Percentiles rank a stretch among this genome's conserved stretches.
Evolutionary conservation across 2,113 vertebrate genomes (phyloP).

Genomic region (Xiphophorus maculatus): DNA sequence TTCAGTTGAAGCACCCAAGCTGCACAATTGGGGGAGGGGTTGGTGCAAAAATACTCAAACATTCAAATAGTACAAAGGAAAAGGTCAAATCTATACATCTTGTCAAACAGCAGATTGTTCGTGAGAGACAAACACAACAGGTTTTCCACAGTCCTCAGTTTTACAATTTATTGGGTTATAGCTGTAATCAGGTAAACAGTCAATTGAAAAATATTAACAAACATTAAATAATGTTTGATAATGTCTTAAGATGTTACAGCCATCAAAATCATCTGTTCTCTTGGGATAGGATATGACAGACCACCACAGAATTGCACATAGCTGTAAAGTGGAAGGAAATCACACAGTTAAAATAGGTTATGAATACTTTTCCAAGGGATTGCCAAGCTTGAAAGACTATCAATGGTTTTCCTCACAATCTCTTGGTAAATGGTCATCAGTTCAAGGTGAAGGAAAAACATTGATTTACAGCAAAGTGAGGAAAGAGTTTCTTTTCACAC

Average conservation of each 20-base stretch:
- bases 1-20: neutral
- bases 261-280: neutral
- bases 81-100: constrained; percentile 5
- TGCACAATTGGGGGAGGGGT: neutral
- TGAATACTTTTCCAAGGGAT: too few species aligned
- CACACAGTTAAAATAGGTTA: too few species aligned
- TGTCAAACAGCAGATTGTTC: neutral
- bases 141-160: neutral
- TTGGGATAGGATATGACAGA: neutral
- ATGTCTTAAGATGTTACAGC: too few species aligned
- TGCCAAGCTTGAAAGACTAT: constrained; percentile 11
- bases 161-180: neutral
- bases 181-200: too few species aligned
- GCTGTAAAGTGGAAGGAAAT: too few species aligned
- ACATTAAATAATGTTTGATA: too few species aligned
- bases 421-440: constrained; percentile 40
- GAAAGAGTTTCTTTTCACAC: constrained; percentile 18
- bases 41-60: neutral
- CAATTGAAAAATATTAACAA: too few species aligned
- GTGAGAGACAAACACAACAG: constrained; percentile 6
- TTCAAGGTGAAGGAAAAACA: constrained; percentile 44
- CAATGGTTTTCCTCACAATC: constrained; percentile 33
- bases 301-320: neutral
- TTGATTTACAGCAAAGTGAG: constrained; percentile 50
- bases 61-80: neutral